Conservation (phyloP, 2,113 vertebrate species). For the Poeciliopsis prolifica region DNA sequence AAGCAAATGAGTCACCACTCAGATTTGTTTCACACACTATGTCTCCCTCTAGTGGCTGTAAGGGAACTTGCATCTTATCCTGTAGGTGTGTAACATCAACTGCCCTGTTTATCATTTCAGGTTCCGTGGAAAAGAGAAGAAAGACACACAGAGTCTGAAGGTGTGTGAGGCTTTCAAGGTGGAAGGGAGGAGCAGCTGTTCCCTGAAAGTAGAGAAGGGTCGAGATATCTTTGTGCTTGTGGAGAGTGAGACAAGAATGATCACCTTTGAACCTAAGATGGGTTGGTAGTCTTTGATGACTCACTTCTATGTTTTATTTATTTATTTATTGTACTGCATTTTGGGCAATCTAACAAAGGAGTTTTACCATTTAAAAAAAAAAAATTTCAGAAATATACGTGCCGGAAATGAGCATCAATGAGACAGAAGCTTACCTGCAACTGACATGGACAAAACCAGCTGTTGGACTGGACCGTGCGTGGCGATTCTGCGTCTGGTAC, state of each 20-base stretch:
- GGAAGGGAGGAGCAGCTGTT: conserved; percentile 36
- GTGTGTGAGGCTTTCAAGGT: background rate
- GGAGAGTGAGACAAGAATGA: background rate
- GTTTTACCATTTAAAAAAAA: background rate
- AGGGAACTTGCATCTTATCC: background rate
- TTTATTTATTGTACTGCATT: background rate
- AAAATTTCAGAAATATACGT: conserved; percentile 16
- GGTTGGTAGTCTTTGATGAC: conserved; percentile 46
- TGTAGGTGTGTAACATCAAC: background rate
- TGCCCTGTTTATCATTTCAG: conserved; percentile 32
- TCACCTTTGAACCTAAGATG: conserved; percentile 16
- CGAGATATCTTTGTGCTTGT: background rate
- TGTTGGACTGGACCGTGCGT: rapidly evolving
- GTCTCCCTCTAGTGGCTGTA: background rate
- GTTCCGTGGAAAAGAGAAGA: rapidly evolving
- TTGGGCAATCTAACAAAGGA: background rate
- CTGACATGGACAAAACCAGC: conserved; percentile 2
- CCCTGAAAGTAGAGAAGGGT: rapidly evolving
- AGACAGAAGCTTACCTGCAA: rapidly evolving
- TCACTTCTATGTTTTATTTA: background rate
- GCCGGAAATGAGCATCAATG: conserved; percentile 15
- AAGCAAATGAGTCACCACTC: too few species aligned
- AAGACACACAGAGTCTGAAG: background rate
- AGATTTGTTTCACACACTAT: background rate
- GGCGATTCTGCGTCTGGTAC: conserved; percentile 23